Evolutionary conservation across 2,888 invertebrate genomes (phyloP).

Genomic region (Cantharis lateralis): DNA sequence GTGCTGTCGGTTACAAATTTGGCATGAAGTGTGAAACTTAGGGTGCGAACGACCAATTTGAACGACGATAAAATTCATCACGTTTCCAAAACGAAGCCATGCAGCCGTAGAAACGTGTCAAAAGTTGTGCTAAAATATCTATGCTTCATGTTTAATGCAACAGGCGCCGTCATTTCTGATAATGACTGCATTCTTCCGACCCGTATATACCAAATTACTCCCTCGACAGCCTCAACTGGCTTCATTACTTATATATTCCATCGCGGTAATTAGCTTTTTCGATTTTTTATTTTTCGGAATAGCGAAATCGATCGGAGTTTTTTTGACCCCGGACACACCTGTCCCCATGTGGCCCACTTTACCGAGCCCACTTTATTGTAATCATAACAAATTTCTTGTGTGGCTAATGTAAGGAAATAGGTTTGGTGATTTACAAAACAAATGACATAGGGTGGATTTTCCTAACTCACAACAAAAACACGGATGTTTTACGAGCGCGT

Average conservation of each 20-base stretch:
- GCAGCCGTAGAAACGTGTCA: slow-evolving; percentile 43
- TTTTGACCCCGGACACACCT: slow-evolving; percentile 11
- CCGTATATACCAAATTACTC: slow-evolving; percentile 45
- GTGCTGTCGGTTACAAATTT: slow-evolving; percentile 40
- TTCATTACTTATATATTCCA: slow-evolving; percentile 42
- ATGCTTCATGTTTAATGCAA: slow-evolving; percentile 53
- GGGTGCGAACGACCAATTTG: slow-evolving; percentile 43
- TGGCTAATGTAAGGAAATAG: background rate
- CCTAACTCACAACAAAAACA: slow-evolving; percentile 1
- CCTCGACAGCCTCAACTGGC: slow-evolving; percentile 37
- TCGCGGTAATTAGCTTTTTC: slow-evolving; percentile 36
- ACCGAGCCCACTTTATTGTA: background rate
- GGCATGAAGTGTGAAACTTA: slow-evolving; percentile 36
- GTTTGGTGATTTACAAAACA: background rate
- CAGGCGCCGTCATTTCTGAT: slow-evolving; percentile 47
- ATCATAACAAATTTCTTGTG: background rate
- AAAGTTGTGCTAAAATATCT: slow-evolving; percentile 50
- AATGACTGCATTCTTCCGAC: slow-evolving; percentile 50
- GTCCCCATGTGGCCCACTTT: background rate
- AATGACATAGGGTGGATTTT: slow-evolving; percentile 3
- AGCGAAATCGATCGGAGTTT: slow-evolving; percentile 14
- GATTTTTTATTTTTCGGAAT: slow-evolving; percentile 1
- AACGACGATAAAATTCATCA: slow-evolving; percentile 44
- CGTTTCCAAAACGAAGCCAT: slow-evolving; percentile 31
- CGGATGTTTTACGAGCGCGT: slow-evolving; percentile 8